Base-by-base conservation (phyloP, 1,140 invertebrate species). In the Pinna nobilis region DNA sequence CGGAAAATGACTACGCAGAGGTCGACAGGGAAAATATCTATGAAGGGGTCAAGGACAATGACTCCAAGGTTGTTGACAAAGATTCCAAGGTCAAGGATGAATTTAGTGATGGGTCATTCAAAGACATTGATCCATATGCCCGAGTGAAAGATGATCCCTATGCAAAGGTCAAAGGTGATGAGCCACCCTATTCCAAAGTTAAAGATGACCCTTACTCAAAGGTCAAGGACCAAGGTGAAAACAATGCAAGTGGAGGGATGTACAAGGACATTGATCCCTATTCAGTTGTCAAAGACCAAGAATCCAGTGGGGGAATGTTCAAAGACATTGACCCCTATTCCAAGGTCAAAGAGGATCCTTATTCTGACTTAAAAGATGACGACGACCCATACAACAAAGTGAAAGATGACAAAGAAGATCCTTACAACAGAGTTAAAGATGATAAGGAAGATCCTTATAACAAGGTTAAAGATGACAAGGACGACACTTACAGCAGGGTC, bases 151-250 rank as follows among this genome's bases (percentile, higher is more conserved):
- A 70, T 32, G 39, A 57, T 28, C 57, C 64, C 13, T 33, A 47
- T 20, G 18, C 30, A 20, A 44, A 71, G n/a, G 47, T 72, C n/a
- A 66, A 50, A 41, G 70, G 53, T 9, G 37, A 69, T 61, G 65
- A 50, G 35, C 61, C 47, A 32, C 60, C 76, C 4, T 53, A 60
- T n/a, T 65, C 64, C 13, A 73, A 57, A 37, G 72, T 69, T 18
- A 77, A 74, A 30, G 76, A 81, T 18, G 77, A 81, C 47, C 77
- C 81, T n/a, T 83, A 83, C 50, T 59, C 75, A 11, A 79, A 72
- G 44, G 79, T 83, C 35, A 80, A 79, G 64, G 81, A 81, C 51
- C n/a, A n/a, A n/a, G 64, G 68, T 11, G 76, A 80, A 32, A 59
- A 39, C 11, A 61, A 50, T 13, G 67, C 63, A 25, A 25, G 37